Evolutionary conservation across 1,140 invertebrate species (phyloP).

Genomic region (Leguminivora glycinivorella): DNA sequence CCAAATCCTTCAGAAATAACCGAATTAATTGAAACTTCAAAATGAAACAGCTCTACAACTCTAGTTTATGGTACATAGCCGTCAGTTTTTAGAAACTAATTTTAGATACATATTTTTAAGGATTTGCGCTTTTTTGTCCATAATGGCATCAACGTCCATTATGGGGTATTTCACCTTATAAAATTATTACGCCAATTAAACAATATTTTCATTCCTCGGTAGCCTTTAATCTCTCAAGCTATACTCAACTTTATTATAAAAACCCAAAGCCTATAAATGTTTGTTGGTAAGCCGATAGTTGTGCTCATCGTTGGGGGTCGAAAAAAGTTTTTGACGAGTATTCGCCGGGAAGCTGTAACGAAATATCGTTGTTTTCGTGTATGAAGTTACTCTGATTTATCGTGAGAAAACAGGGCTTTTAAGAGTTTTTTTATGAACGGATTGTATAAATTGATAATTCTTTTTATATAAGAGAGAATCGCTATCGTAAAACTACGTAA

Average conservation of each 20-base stretch:
- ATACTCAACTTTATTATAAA: neutral
- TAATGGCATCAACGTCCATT: no score
- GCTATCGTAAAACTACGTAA: no score
- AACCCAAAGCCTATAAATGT: neutral
- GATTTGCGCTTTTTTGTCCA: no score
- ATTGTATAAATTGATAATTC: no score
- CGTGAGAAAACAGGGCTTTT: neutral
- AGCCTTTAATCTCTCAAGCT: neutral
- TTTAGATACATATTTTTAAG: no score
- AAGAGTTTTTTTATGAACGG: neutral
- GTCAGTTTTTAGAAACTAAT: no score
- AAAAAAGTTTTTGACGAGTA: conserved; percentile 5
- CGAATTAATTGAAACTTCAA: no score
- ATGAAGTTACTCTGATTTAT: neutral
- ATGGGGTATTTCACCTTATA: neutral
- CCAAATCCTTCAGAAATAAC: no score
- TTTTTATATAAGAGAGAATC: no score
- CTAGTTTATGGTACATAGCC: no score
- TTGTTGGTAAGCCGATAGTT: neutral
- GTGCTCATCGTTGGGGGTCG: neutral
- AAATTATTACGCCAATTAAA: neutral
- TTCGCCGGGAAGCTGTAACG: conserved; percentile 5
- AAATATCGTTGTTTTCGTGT: neutral
- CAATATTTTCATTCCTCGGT: conserved; percentile 8
- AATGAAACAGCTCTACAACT: no score